Base-by-base conservation (phyloP, 1,140 invertebrate species). In the Branchinecta lindahli region DNA sequence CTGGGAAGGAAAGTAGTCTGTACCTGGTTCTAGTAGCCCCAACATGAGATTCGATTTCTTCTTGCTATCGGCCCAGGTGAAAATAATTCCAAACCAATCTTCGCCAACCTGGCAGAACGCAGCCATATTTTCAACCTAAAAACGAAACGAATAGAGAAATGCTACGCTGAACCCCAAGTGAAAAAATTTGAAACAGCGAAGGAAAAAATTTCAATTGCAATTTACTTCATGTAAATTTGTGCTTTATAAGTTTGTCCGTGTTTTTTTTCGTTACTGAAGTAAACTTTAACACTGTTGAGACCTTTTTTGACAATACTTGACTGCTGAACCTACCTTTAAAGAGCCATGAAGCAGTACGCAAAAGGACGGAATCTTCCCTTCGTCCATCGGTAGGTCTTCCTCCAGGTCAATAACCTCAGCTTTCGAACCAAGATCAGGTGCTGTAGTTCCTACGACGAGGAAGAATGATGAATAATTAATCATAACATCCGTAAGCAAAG, bases 11-110 rank as follows among this genome's bases (percentile, higher is more conserved):
- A 33, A 33, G 33, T 33, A 33, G 33, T 33, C 70, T 75, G n/a
- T 73, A 78, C 87, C 88, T 47, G 92, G 93, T 74, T 91, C 86
- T 75, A 97, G 82, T 10, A 93, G 82, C 10, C 91, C 93, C 8
- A 97, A 79, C 87, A 97, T 91, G 9, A 97, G 80, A 79, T 95
- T 96, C 0, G 93, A 96, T 77, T 96, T 95, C 75, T 96, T 96
- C 75, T 96, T 94, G 45, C 86, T 88, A 77, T 96, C 93, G 8
- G 92, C 90, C 87, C 91, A 96, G 0, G 93, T 94, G 76, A 94
- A 92, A 67, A 97, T 83, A 73, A 96, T 90, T 44, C 94, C 94
- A 81, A 87, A 97, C 94, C 94, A 97, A 73, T 94, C 88, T 2
- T 88, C 84, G 10, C 88, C 91, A 7, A 92, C 79, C 71, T 79